phyloP scores from a whole-genome alignment of 1,140 invertebrate genomes.

The Thalassaphorura encarpata region DNA sequence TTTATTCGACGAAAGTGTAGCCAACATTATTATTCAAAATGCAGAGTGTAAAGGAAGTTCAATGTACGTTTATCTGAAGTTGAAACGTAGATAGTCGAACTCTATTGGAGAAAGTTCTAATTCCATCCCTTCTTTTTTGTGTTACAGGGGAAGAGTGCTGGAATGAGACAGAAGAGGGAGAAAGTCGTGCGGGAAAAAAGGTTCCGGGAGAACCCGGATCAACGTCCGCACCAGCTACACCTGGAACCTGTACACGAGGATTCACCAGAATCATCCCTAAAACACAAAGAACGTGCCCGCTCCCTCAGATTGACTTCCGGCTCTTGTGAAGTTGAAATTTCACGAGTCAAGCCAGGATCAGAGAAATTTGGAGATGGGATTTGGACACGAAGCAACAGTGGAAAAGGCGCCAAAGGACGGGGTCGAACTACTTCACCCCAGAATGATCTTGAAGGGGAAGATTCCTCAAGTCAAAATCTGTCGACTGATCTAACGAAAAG shows the following conservation, averaged over 20 bases:
- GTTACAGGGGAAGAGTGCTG: slow-evolving; percentile 23
- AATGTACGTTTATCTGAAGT: too few species aligned
- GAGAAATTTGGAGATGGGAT: not conserved
- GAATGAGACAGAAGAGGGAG: slow-evolving; percentile 24
- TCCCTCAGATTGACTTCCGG: not conserved
- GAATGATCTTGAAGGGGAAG: slow-evolving; percentile 9
- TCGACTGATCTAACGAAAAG: too few species aligned
- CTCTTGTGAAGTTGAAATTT: too few species aligned
- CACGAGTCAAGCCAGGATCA: not conserved
- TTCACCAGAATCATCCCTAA: too few species aligned
- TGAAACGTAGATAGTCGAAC: too few species aligned
- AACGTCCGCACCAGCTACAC: too few species aligned
- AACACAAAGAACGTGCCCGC: not conserved
- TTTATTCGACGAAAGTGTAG: too few species aligned
- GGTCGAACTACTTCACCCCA: slow-evolving; percentile 9
- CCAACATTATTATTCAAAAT: too few species aligned
- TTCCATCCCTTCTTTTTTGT: not conserved
- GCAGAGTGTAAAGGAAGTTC: too few species aligned
- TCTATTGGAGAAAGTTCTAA: too few species aligned
- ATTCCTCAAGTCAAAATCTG: too few species aligned
- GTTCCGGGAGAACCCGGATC: not conserved
- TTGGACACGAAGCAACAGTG: not conserved
- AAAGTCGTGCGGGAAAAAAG: slow-evolving; percentile 7
- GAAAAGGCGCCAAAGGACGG: not conserved
- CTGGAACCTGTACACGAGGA: too few species aligned